Evolutionary conservation across 37 sponge, comb jelly and placozoan species (phyloP).

Genomic region (Cliona cf. orientalis): DNA sequence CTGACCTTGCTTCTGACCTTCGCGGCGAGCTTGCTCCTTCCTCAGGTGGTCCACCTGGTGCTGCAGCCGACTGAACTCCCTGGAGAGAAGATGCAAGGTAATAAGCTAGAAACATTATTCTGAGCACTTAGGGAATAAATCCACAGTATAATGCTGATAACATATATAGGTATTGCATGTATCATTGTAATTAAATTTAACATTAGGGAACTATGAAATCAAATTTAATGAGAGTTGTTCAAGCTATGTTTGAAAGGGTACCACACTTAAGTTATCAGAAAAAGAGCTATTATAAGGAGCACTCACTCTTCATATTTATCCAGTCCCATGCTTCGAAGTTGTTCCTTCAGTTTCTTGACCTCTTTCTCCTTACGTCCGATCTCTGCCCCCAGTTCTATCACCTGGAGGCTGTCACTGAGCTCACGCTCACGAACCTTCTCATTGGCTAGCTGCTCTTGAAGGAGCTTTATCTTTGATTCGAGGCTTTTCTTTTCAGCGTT

Average conservation of each 20-base stretch:
- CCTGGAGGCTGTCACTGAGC: constrained; percentile 61
- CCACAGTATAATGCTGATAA: neutral
- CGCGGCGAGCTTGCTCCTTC: constrained; percentile 64
- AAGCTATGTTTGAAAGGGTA: neutral
- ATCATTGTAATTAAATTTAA: too few relatives aligned
- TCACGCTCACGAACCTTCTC: constrained; percentile 64
- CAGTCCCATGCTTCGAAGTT: constrained; percentile 46
- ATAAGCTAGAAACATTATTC: neutral
- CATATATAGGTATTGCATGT: too few relatives aligned
- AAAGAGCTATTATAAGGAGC: neutral
- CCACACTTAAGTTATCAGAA: neutral
- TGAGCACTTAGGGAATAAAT: neutral
- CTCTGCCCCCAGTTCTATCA: constrained; percentile 31
- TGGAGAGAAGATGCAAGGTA: neutral
- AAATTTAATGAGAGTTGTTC: too few relatives aligned
- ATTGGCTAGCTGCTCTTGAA: constrained; percentile 69
- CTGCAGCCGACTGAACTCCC: constrained; percentile 58
- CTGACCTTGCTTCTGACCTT: constrained; percentile 62
- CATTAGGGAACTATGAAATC: too few relatives aligned
- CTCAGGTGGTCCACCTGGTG: constrained; percentile 32
- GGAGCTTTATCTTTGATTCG: constrained; percentile 36
- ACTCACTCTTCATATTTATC: constrained; percentile 58
- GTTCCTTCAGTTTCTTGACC: constrained; percentile 26
- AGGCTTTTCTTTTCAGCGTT: constrained; percentile 41
- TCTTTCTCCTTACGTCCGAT: constrained; percentile 27